Evolutionary conservation across 92 coral and sea anemone species (phyloP).

Genomic region (Siderastrea siderea): DNA sequence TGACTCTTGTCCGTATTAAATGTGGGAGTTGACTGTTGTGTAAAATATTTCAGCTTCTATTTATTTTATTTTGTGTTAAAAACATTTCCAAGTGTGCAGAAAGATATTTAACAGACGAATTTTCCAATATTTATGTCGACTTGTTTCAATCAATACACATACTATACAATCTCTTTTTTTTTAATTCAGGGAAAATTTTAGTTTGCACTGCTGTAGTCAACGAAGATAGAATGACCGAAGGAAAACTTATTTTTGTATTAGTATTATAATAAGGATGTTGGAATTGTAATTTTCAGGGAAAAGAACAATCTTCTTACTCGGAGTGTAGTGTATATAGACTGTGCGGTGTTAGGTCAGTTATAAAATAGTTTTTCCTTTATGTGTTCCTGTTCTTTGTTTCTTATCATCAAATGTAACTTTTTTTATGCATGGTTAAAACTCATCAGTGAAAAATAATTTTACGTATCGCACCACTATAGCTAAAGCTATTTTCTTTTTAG

Average conservation of each 20-base stretch:
- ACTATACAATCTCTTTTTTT: background rate
- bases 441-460: no score
- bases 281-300: background rate
- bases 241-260: slow-evolving; percentile 18
- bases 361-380: background rate
- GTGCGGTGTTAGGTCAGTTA: background rate
- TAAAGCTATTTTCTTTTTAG: no score
- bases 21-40: background rate
- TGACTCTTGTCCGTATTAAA: no score
- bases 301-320: background rate
- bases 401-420: no score
- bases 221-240: background rate
- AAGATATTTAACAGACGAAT: slow-evolving; percentile 1
- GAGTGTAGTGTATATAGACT: background rate
- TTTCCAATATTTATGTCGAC: slow-evolving; percentile 10
- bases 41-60: background rate
- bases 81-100: background rate
- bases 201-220: background rate
- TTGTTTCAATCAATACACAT: background rate
- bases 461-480: no score
- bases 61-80: slow-evolving; percentile 6
- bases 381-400: background rate
- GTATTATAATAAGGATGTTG: slow-evolving; percentile 4
- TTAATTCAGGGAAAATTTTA: background rate
- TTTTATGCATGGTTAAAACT: no score